Percentiles rank a stretch among this genome's conserved stretches.
phyloP scores from a whole-genome alignment of 1,140 invertebrate species.

The Philotrypesis tridentata region DNA sequence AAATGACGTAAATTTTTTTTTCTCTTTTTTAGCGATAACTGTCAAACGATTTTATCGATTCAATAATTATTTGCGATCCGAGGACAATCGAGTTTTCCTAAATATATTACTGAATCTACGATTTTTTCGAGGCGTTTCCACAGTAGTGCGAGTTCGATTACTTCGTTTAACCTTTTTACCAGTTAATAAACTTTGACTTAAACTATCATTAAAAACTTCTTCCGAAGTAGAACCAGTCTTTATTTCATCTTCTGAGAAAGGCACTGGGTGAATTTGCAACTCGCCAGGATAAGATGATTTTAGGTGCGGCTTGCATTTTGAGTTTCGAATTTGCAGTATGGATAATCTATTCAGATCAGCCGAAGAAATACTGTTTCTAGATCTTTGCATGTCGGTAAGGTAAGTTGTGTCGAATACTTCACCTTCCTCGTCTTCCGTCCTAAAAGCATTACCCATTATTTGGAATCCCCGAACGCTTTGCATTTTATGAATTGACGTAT shows the following conservation, averaged over 20 bases:
- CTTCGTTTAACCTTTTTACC: slow-evolving; percentile 76
- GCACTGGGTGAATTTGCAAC: slow-evolving; percentile 78
- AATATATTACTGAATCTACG: slow-evolving; percentile 52
- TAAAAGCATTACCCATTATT: slow-evolving; percentile 76
- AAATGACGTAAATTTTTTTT: neutral
- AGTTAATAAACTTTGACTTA: slow-evolving; percentile 76
- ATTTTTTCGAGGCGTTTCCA: slow-evolving; percentile 75
- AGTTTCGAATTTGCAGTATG: slow-evolving; percentile 88
- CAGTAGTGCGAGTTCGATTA: slow-evolving; percentile 72
- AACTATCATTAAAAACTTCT: slow-evolving; percentile 77
- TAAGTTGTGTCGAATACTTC: slow-evolving; percentile 87
- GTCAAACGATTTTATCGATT: neutral
- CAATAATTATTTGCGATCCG: slow-evolving; percentile 38
- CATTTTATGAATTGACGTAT: slow-evolving; percentile 4
- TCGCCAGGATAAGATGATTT: slow-evolving; percentile 92
- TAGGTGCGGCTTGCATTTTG: slow-evolving; percentile 88
- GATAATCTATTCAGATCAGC: slow-evolving; percentile 74
- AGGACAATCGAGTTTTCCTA: slow-evolving; percentile 34
- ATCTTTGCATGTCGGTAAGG: slow-evolving; percentile 43
- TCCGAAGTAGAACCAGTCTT: slow-evolving; percentile 75
- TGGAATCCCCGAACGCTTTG: slow-evolving; percentile 69
- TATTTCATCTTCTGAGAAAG: slow-evolving; percentile 82
- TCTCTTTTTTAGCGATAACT: too few species aligned
- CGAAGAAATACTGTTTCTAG: neutral
- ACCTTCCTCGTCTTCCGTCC: slow-evolving; percentile 88